Evolutionary conservation across 2,113 vertebrate species (phyloP).

Genomic region (Guaruba guarouba): DNA sequence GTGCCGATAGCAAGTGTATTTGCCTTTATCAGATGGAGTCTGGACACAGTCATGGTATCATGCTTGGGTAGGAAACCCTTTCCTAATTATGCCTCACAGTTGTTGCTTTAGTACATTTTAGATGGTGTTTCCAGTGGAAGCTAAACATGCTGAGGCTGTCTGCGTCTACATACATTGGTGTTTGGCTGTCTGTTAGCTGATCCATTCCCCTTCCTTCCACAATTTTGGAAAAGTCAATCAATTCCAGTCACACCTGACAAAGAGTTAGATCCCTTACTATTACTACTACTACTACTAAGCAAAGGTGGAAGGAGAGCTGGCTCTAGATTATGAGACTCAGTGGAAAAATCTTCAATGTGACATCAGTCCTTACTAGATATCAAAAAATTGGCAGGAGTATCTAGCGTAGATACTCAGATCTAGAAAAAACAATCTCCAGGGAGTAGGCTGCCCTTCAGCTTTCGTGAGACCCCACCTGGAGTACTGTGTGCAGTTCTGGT

Average conservation of each 20-base stretch:
- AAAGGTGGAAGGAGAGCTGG: background rate
- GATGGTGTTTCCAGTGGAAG: background rate
- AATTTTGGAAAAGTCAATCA: background rate
- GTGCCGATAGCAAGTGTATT: background rate
- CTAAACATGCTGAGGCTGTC: background rate
- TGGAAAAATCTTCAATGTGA: background rate
- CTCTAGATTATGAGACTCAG: background rate
- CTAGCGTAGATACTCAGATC: accelerated
- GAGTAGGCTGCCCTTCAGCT: background rate
- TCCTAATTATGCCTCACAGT: background rate
- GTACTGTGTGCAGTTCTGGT: background rate
- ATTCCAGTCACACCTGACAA: background rate
- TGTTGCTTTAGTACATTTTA: background rate
- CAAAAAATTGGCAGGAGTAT: background rate
- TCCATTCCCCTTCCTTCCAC: background rate
- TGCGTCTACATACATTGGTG: accelerated
- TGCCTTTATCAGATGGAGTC: background rate
- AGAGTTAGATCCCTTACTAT: background rate
- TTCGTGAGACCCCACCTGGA: background rate
- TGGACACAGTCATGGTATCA: background rate
- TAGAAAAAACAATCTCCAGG: background rate
- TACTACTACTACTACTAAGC: background rate
- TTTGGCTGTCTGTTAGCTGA: background rate
- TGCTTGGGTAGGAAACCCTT: background rate
- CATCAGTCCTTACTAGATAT: background rate